phyloP scores from a whole-genome alignment of 1,140 invertebrate species.

The Drosophila melanogaster region Release_6_plus_ISO1_MT NT_033779.5:3789001-3789500 shows the following conservation, averaged over 20 bases:
- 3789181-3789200: constrained; percentile 74
- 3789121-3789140: constrained; percentile 26
- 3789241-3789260: constrained; percentile 37
- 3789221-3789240: constrained; percentile 58
- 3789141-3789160: constrained; percentile 42
- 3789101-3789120: neutral
- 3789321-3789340: constrained; percentile 26
- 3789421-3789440: neutral
- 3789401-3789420: constrained; percentile 25
- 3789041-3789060: neutral
- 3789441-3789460: neutral
- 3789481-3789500: too few relatives aligned
- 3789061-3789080: neutral
- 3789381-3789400: constrained; percentile 66
- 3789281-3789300: constrained; percentile 40
- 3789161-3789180: constrained; percentile 53
- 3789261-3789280: constrained; percentile 68
- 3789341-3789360: neutral
- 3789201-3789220: constrained; percentile 74
- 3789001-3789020: neutral
- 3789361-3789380: constrained; percentile 60
- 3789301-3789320: constrained; percentile 53
- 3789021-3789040: neutral
- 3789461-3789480: neutral
- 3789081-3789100: neutral